Conservation (phyloP, 2,113 vertebrate species). For the Gallinago undulata region DNA sequence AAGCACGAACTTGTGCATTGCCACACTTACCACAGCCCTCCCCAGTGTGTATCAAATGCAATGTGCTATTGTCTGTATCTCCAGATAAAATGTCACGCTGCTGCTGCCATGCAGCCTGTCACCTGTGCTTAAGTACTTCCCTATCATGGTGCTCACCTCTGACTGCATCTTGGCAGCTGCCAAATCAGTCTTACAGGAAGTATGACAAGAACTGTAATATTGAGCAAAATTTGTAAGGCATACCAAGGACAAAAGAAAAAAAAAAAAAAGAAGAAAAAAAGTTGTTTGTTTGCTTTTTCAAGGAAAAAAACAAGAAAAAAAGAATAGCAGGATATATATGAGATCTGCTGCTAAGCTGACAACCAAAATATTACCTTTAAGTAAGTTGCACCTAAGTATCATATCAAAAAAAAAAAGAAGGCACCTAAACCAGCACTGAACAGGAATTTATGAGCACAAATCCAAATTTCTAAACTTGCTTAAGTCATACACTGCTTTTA, state of each 20-base stretch:
- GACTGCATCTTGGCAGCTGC: conserved; percentile 63
- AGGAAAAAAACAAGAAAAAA: not conserved
- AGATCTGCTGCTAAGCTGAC: not conserved
- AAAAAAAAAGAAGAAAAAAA: not conserved
- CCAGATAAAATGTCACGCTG: conserved; percentile 33
- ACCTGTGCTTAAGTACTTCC: conserved; percentile 48
- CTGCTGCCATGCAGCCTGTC: conserved; percentile 36
- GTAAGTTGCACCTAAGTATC: not conserved
- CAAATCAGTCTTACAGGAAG: conserved; percentile 38
- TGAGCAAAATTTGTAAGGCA: conserved; percentile 41
- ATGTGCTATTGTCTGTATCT: conserved; percentile 26
- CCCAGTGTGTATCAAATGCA: conserved; percentile 27
- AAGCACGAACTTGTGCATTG: not conserved
- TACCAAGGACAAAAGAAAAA: not conserved
- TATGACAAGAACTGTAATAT: conserved; percentile 2
- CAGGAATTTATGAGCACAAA: not conserved
- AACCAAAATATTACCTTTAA: not conserved
- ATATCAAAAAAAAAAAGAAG: not conserved
- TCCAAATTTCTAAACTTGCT: not conserved
- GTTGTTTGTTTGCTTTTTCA: not conserved
- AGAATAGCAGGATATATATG: not conserved
- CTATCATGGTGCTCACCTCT: conserved; percentile 32
- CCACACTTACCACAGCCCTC: conserved; percentile 1
- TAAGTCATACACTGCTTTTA: not conserved
- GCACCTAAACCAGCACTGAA: not conserved